Percentiles rank a stretch among this genome's conserved stretches.
phyloP scores from a whole-genome alignment of 2,113 vertebrate genomes.

The Numenius arquata region DNA sequence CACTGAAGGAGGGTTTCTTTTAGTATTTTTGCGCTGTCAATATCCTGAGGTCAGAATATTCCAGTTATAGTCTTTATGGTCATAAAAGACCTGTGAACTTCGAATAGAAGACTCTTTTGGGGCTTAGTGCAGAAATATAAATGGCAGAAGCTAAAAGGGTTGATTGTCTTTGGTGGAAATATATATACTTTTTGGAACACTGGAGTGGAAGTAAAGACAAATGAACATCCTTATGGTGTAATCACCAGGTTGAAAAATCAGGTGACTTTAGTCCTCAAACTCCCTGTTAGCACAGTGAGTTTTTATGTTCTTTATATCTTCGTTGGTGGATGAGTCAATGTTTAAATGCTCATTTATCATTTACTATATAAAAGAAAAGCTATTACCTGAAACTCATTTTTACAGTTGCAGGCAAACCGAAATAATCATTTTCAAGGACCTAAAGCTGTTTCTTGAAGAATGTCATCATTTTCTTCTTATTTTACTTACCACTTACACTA shows the following conservation, averaged over 20 bases:
- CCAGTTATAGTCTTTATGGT: constrained; percentile 1
- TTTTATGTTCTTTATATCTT: constrained; percentile 77
- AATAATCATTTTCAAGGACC: constrained; percentile 82
- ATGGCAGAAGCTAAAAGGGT: constrained; percentile 63
- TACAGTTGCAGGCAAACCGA: constrained; percentile 78
- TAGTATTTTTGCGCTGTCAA: neutral
- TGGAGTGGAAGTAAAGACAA: constrained; percentile 72
- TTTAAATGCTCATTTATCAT: constrained; percentile 79
- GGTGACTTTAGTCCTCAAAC: constrained; percentile 73
- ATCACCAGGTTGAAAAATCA: constrained; percentile 77
- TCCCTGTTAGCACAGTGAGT: constrained; percentile 74
- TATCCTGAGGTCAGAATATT: constrained; percentile 16
- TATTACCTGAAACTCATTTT: constrained; percentile 82
- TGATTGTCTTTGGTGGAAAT: constrained; percentile 72
- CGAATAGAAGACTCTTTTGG: constrained; percentile 42
- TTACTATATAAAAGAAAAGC: constrained; percentile 82
- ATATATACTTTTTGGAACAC: constrained; percentile 67
- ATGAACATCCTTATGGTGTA: constrained; percentile 73
- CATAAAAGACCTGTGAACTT: constrained; percentile 50
- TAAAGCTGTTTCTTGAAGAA: constrained; percentile 82
- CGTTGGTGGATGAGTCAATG: constrained; percentile 78
- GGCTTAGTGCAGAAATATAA: constrained; percentile 52
- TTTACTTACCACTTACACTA: constrained; percentile 77
- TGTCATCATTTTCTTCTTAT: constrained; percentile 78
- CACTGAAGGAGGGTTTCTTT: neutral